Base-by-base conservation (phyloP, 1,140 invertebrate genomes). In the Agrypnia vestita region DNA sequence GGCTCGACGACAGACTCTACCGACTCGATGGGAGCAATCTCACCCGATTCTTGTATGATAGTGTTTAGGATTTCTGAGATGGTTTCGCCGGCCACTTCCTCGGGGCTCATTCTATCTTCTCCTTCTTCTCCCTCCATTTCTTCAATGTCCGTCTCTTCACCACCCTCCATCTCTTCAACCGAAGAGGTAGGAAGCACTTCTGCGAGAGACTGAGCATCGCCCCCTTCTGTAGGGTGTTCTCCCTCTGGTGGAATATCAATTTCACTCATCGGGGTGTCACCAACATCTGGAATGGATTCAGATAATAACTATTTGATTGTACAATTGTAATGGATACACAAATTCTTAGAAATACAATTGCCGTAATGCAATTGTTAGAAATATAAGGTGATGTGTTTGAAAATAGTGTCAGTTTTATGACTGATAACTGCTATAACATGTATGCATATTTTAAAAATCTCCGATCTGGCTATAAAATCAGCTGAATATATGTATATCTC, bases 61-160 rank as follows among this genome's bases (percentile, higher is more conserved):
- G 56, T 74, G 53, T 74, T 74, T 13, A 74, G 25, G 17, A 74
- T 55, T 10, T 74, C 71, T 6, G 49, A 19, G 71, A 74, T 21
- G 8, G 71, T 74, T 25, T 55, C 71, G 17, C 56, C 71, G 11
- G 53, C 71, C 53, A 74, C 71, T 11, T 55, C 71, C 17, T 55
- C 25, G 1, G 71, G 19, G 10, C 25, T 71, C 19, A 21, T 71
- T 25, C 67, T 17, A 62, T 49, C 64, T 10, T 47, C 64, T 56
- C 12, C 71, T 43, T 74, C 71, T 55, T 74, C 71, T 43, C 43
- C 71, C 56, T 74, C 71, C 12, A 15, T 10, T 15, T 56, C 53
- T 47, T 47, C 64, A 17, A 21, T 19, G 13, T 55, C 56, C 15
- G 3, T 17, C 15, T 61, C 71, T 55, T 17, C 67, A 0, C 11